Evolutionary conservation across 2,113 vertebrate genomes (phyloP), one percentile per base, ranked within the genome.

Genomic region (Hippocampus comes): DNA sequence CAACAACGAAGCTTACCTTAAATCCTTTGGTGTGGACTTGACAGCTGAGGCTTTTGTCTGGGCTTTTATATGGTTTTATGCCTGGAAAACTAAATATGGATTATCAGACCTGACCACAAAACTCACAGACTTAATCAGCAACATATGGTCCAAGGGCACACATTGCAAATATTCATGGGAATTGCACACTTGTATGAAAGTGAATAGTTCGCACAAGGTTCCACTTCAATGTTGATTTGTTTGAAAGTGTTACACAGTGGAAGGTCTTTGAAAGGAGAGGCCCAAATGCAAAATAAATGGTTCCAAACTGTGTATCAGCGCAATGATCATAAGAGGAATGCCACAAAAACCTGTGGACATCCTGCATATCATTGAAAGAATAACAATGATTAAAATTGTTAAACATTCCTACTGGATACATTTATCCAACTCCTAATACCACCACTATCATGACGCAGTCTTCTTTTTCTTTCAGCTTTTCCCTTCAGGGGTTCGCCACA

Each of bases 121-220:
- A 46, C 2, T 20, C 18, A 49, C 9, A 63, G 23, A 10, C 25
- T 51, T 61, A 71, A 71, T 71, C 70, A 71, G 43, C 34, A 42
- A 55, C 38, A 59, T 43, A 9, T n/a, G n/a, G 53, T 69, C 46
- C 6, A 15, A 57, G 56, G 25, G 48, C 41, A 71, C 57, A 43
- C 53, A 27, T 23, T 23, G 55, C 68, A 59, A 41, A 41, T 41
- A 5, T 27, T 2, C 23, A 17, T 78, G 80, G 30, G 76, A 78
- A 72, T 23, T 1, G 15, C 11, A 70, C 68, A 68, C 18, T 2
- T 75, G 72, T 12, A 71, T 2, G 15, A 42, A 48, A 25, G 3
- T 64, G 9, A 21, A 38, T n/a, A 23, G 18, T 66, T n/a, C 6
- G 63, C 41, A 66, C 3, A 8, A n/a, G 3, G 38, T 25, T 12